phyloP scores from a whole-genome alignment of 2,113 vertebrate species.

The Empidonax traillii region DNA sequence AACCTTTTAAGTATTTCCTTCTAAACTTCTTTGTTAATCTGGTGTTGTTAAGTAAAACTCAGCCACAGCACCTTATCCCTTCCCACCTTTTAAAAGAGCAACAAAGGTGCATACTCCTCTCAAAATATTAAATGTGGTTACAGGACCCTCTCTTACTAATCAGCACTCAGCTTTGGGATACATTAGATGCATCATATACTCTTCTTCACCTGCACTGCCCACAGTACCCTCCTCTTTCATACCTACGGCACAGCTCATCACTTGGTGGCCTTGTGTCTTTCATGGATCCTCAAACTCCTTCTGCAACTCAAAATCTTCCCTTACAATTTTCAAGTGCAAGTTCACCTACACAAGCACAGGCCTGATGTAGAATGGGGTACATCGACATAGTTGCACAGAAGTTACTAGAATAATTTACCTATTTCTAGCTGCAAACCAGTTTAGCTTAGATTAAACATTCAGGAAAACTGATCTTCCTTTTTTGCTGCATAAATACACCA shows the following conservation, averaged over 20 bases:
- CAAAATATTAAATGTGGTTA: background rate
- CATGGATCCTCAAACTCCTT: background rate
- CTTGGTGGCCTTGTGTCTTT: background rate
- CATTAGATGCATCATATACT: background rate
- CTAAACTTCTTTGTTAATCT: background rate
- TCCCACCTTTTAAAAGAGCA: background rate
- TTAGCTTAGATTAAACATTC: background rate
- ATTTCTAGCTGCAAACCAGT: background rate
- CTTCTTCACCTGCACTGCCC: background rate
- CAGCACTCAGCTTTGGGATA: background rate
- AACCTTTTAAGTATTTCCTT: background rate
- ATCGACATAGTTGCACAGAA: background rate
- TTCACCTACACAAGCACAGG: background rate
- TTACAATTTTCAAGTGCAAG: background rate
- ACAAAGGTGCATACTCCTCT: background rate
- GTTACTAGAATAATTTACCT: background rate
- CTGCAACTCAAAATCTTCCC: background rate
- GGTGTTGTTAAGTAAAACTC: background rate
- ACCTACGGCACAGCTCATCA: background rate
- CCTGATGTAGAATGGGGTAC: background rate
- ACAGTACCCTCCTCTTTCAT: background rate
- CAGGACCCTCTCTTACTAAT: background rate
- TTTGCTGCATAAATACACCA: slow-evolving; percentile 9
- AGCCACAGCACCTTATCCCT: background rate
- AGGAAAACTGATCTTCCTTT: background rate